Evolutionary conservation across 1,140 invertebrate species (phyloP).

Genomic region (Notospermus geniculatus): DNA sequence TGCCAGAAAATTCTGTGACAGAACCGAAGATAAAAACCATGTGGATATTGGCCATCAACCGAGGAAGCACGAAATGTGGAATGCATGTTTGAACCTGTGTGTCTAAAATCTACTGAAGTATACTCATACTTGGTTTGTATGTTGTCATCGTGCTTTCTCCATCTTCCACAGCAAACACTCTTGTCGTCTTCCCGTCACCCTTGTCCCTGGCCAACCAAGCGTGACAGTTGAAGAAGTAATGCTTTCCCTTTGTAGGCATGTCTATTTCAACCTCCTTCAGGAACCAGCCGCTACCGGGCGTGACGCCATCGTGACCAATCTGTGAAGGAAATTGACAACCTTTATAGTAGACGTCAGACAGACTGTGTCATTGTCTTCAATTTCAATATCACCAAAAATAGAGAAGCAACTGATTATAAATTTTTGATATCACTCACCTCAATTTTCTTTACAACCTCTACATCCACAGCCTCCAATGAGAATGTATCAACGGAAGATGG

Average conservation of each 20-base stretch:
- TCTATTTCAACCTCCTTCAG: conserved; percentile 50
- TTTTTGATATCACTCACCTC: conserved; percentile 41
- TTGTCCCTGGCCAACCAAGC: conserved; percentile 52
- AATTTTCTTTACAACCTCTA: conserved; percentile 50
- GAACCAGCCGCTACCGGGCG: conserved; percentile 51
- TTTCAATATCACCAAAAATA: too few species aligned
- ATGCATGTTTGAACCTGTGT: too few species aligned
- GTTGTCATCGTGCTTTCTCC: conserved; percentile 47
- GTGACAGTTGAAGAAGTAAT: conserved; percentile 49
- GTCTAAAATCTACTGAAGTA: neutral
- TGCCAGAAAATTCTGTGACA: too few species aligned
- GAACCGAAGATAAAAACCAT: too few species aligned
- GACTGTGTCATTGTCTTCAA: neutral
- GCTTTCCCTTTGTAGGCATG: conserved; percentile 53
- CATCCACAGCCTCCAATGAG: conserved; percentile 51
- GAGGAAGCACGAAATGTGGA: too few species aligned
- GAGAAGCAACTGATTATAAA: too few species aligned
- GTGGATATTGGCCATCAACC: too few species aligned
- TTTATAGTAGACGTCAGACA: neutral
- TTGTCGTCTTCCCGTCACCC: conserved; percentile 46
- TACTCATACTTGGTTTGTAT: conserved; percentile 48
- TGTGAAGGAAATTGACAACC: conserved; percentile 18
- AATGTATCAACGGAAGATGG: conserved; percentile 51
- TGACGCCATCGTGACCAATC: conserved; percentile 53
- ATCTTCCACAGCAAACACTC: conserved; percentile 48